Conservation (phyloP, 2,113 vertebrate genomes). For the Hypocryptadius cinnamomeus region DNA sequence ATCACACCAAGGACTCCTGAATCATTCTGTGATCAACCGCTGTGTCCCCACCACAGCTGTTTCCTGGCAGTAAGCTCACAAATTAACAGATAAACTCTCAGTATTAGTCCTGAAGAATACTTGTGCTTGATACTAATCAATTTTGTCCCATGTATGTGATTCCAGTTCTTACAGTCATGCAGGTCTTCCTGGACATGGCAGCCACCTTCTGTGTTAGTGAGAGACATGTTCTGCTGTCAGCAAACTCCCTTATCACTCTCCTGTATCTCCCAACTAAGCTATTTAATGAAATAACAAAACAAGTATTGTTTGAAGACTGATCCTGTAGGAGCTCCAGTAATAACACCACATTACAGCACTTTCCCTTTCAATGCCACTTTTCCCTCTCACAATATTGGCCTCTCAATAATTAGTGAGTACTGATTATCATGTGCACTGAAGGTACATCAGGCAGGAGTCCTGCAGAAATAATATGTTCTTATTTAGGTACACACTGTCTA, state of each 20-base stretch:
- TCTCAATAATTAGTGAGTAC: background rate
- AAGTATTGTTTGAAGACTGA: background rate
- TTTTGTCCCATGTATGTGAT: background rate
- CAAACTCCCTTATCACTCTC: background rate
- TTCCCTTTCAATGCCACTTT: background rate
- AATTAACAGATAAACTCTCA: background rate
- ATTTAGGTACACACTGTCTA: background rate
- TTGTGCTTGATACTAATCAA: background rate
- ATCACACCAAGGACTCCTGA: background rate
- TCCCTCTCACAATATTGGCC: background rate
- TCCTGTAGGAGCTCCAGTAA: background rate
- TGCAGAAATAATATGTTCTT: background rate
- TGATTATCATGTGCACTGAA: background rate
- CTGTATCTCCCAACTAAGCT: background rate
- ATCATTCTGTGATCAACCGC: background rate
- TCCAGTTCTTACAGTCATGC: background rate
- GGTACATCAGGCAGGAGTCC: background rate
- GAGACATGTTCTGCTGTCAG: rapidly evolving
- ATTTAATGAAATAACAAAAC: background rate
- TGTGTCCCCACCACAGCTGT: background rate
- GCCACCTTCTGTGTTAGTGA: rapidly evolving
- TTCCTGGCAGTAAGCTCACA: background rate
- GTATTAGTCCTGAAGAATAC: background rate
- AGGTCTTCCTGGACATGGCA: background rate
- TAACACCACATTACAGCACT: rapidly evolving